Evolutionary conservation across 2,888 invertebrate genomes (phyloP), one percentile per base, ranked within the genome.

Genomic region (Prenolepis imparis): DNA sequence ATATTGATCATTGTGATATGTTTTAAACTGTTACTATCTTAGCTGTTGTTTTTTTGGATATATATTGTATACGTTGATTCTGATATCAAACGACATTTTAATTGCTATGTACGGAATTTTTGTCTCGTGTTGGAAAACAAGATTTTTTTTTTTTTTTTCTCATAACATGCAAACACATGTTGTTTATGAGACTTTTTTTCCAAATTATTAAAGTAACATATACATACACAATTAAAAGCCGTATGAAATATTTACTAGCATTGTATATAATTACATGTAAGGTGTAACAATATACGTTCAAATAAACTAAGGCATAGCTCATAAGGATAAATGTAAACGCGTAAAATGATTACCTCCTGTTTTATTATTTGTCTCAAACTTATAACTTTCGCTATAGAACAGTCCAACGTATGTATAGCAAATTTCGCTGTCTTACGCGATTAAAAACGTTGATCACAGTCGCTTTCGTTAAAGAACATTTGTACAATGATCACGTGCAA

Each of bases 221-320:
- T 67, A 18, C 9, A 48, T 80, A 73, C 28, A 48, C 55, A 21
- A 39, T 59, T 68, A 32, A 74, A 21, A 63, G n/a, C 52, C 41
- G 18, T 64, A 57, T 0, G 36, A 85, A 68, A 32, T 70, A 85
- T 82, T 67, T 68, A 74, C 55, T 77, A 73, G 67, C 82, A 84
- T 74, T 89, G 89, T 88, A 89, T 75, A 89, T 89, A 89, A 83
- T 86, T 73, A 84, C 15, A 52, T 59, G 59, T 84, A 86, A 86
- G 72, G 84, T 88, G 84, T 81, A 44, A 75, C 39, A 64, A 78
- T 52, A 52, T 12, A 18, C 41, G 32, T 78, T 77, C 15, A 21
- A 77, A 4, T 72, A 59, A 80, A 72, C 21, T 52, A 77, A 39
- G 52, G 18, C 9, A 3, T 67, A 77, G 28, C 39, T 57, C 39